Conservation (phyloP, 2,113 vertebrate species). For the Genyomyrus donnyi region DNA sequence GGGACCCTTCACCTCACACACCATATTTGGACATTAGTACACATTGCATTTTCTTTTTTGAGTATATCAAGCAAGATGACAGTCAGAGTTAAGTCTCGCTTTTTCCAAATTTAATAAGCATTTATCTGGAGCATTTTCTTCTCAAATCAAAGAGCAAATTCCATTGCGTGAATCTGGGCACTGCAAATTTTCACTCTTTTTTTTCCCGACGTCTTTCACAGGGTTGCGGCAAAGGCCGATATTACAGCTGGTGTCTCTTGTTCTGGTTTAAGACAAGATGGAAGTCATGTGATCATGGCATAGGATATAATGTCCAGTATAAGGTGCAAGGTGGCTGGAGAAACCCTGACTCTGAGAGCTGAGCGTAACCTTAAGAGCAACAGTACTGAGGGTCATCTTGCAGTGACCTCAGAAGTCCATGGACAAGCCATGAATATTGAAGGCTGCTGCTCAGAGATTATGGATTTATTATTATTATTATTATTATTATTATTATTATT, state of each 20-base stretch:
- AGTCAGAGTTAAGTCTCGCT: background rate
- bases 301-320: background rate
- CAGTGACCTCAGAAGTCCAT: constrained; percentile 5
- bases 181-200: background rate
- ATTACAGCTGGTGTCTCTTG: background rate
- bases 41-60: background rate
- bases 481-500: background rate
- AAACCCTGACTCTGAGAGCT: background rate
- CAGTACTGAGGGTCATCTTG: constrained; percentile 18
- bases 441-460: background rate
- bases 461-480: background rate
- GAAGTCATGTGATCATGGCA: constrained; percentile 2
- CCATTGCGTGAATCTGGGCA: background rate
- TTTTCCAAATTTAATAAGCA: constrained; percentile 10
- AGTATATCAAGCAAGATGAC: background rate
- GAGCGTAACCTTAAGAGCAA: background rate
- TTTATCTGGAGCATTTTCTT: background rate
- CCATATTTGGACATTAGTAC: background rate
- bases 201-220: background rate
- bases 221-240: background rate
- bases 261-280: constrained; percentile 4
- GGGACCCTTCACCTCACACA: background rate
- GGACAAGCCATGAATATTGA: constrained; percentile 14
- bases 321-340: background rate
- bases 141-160: background rate